Evolutionary conservation across 2,888 invertebrate species (phyloP).

Genomic region (Mycalesis mineus): DNA sequence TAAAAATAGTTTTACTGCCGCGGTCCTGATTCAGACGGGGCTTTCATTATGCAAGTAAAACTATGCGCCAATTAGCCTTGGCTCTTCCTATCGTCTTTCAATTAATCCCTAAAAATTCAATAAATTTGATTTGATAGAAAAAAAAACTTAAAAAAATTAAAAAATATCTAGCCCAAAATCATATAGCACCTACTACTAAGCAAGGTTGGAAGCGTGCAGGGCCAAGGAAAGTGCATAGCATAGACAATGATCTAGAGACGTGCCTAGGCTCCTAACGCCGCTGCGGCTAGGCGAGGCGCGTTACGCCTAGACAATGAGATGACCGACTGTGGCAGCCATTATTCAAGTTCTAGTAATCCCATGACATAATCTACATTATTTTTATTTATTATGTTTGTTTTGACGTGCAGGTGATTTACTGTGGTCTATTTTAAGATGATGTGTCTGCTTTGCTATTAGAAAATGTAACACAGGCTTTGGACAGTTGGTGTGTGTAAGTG

Average conservation of each 20-base stretch:
- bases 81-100: no score
- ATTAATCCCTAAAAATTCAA: no score
- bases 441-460: no score
- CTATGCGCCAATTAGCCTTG: no score
- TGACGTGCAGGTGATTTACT: not conserved
- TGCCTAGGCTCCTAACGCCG: conserved; percentile 45
- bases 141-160: not conserved
- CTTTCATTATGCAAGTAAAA: no score
- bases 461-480: no score
- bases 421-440: no score
- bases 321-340: conserved; percentile 57
- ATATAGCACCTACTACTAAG: conserved; percentile 65
- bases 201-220: conserved; percentile 54
- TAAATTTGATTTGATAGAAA: no score
- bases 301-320: conserved; percentile 43
- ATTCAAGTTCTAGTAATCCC: conserved; percentile 70
- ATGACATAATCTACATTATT: conserved; percentile 71
- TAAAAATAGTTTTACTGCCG: no score
- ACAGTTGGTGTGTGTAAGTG: no score
- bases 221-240: conserved; percentile 55
- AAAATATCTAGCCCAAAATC: conserved; percentile 36
- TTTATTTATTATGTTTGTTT: conserved; percentile 20
- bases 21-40: no score
- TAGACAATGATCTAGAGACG: conserved; percentile 58
- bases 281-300: conserved; percentile 32